Conservation (phyloP, 2,113 vertebrate species). For the Seriola rivoliana region DNA sequence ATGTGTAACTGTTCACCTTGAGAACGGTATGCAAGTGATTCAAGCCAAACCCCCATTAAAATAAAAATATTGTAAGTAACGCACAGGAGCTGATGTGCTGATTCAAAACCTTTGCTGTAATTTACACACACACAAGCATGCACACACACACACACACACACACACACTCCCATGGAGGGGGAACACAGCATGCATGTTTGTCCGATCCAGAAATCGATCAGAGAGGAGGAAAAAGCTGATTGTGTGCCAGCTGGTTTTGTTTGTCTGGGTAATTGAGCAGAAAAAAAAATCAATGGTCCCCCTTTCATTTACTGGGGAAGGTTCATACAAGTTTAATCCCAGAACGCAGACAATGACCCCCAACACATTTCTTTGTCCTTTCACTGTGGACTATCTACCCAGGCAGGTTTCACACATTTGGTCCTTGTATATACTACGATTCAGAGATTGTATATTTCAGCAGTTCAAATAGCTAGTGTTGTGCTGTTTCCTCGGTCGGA, state of each 20-base stretch:
- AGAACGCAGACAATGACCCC: slow-evolving; percentile 2
- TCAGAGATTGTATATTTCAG: not conserved
- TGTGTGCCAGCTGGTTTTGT: slow-evolving; percentile 66
- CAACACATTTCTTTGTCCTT: not conserved
- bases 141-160: not conserved
- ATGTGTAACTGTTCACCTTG: not conserved
- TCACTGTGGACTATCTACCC: not conserved
- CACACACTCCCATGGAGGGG: not conserved
- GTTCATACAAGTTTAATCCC: slow-evolving; percentile 49
- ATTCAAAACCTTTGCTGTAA: not conserved
- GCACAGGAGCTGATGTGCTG: not conserved
- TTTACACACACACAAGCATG: not conserved
- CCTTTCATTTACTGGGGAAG: slow-evolving; percentile 16
- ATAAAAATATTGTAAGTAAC: not conserved
- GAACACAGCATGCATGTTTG: slow-evolving; percentile 34
- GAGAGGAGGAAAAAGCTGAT: slow-evolving; percentile 43
- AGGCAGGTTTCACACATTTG: not conserved
- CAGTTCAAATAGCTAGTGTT: not conserved
- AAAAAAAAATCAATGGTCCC: slow-evolving; percentile 71
- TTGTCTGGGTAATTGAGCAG: slow-evolving; percentile 71
- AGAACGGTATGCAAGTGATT: not conserved
- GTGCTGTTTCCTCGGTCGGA: not conserved
- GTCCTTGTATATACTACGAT: not conserved
- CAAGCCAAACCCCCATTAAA: not conserved
- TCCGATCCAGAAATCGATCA: slow-evolving; percentile 26